Evolutionary conservation across 2,113 vertebrate genomes (phyloP), one percentile per base, ranked within the genome.

Genomic region (Furnarius figulus): DNA sequence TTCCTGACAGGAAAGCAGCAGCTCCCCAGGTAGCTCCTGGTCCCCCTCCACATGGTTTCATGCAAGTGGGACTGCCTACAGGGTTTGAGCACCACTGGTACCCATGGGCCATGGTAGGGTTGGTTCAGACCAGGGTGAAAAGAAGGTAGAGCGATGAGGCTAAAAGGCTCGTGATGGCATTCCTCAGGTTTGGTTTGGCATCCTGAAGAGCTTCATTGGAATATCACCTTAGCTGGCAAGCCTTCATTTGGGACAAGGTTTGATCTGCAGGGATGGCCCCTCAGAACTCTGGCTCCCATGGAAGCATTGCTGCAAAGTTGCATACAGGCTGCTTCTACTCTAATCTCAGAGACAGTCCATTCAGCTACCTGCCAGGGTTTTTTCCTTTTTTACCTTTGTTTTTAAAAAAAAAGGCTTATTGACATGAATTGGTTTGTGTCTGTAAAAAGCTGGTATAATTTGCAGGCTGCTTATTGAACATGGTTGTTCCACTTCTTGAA

Each of bases 81-180:
- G 62, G 25, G 0, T 24, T 44, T 83, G 33, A 30, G 5, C 27
- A 20, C 62, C 35, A 12, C 4, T 24, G 19, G 14, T 10, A 35
- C 33, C 19, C 1, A 0, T 44, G 24, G 21, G 14, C 35, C 2
- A 0, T 3, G 5, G 27, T 2, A 5, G 21, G 37, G 3, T 23
- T 15, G 6, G n/a, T 37, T 87, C 20, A 4, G 30, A 12, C 2
- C 0, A 9, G 72, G 44, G 20, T 33, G 10, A 85, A 53, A 72
- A n/a, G 59, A 79, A 70, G 14, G 4, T n/a, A 25, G 35, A 63
- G 17, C 4, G 7, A 11, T 50, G 72, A 76, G 13, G 30, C 28
- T 20, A 25, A 65, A 92, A 76, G 25, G 31, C 14, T 79, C 2
- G 0, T 2, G 1, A 0, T 14, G 28, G 22, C 4, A 0, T 70